phyloP scores from a whole-genome alignment of 2,888 invertebrate genomes.

The Trichogramma dendrolimi region DNA sequence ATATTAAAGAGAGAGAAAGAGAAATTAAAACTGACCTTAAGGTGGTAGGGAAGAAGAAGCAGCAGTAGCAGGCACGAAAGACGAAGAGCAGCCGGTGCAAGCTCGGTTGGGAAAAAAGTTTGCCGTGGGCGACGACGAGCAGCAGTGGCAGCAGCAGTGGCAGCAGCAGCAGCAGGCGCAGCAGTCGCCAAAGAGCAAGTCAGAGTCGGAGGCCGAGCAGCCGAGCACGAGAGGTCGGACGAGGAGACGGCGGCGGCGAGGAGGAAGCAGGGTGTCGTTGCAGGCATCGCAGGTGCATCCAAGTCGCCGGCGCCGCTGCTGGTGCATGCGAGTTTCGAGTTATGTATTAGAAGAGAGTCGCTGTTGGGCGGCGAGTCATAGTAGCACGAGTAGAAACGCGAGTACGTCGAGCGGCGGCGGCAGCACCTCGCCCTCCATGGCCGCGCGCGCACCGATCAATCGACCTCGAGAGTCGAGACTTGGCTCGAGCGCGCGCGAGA shows the following conservation, averaged over 20 bases:
- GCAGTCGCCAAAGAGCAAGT: conserved; percentile 3
- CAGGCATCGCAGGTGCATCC: too few species aligned
- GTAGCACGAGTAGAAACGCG: too few species aligned
- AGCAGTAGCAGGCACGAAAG: neutral
- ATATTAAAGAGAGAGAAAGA: too few species aligned
- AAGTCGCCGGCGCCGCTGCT: too few species aligned
- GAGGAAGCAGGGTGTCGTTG: too few species aligned
- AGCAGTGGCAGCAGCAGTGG: conserved; percentile 3
- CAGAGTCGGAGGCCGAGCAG: conserved; percentile 1
- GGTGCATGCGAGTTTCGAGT: too few species aligned
- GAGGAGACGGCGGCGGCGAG: too few species aligned
- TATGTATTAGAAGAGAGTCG: too few species aligned
- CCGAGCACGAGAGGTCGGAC: neutral
- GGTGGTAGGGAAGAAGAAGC: neutral
- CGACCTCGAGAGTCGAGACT: conserved; percentile 17
- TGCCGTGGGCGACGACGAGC: neutral
- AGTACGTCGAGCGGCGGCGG: neutral
- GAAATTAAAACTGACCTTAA: too few species aligned
- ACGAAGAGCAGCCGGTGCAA: neutral
- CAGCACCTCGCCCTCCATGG: conserved; percentile 23
- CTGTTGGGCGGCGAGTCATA: too few species aligned
- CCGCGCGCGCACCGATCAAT: neutral
- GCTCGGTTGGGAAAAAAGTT: neutral
- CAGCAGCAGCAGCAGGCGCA: neutral
- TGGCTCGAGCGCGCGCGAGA: too few species aligned